Conservation (phyloP, 2,797 vertebrate genomes). For the Tarsius wallacei region DNA sequence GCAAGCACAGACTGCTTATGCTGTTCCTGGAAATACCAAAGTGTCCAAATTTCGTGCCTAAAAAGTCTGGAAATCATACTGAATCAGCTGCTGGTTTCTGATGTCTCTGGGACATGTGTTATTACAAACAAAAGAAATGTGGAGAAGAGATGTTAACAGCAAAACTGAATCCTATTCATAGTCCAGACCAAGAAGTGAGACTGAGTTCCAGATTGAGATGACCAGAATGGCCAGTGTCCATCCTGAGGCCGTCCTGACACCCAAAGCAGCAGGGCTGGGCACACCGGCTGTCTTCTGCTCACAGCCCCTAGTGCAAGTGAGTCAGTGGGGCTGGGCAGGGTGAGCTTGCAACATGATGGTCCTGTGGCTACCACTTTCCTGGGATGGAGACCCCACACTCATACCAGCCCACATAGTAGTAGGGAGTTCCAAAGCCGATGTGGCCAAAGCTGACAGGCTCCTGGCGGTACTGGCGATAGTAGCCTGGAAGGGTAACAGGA, state of each 20-base stretch:
- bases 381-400: conserved; percentile 99
- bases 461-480: conserved; percentile 96
- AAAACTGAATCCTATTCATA: conserved; percentile 59
- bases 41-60: conserved; percentile 80
- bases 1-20: conserved; percentile 88
- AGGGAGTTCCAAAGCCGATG: conserved; percentile 95
- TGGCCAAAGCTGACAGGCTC: conserved; percentile 96
- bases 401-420: conserved; percentile 98
- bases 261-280: conserved; percentile 81
- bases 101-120: conserved; percentile 3
- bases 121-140: neutral
- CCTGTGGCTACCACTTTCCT: conserved; percentile 96
- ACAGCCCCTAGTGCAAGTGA: conserved; percentile 80
- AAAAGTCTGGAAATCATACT: conserved; percentile 79
- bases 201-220: conserved; percentile 84
- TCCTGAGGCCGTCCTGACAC: conserved; percentile 63
- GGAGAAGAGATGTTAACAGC: conserved; percentile 75
- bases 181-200: conserved; percentile 83
- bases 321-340: conserved; percentile 43
- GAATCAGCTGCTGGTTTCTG: conserved; percentile 36
- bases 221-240: conserved; percentile 77
- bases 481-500: conserved; percentile 91
- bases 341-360: conserved; percentile 13
- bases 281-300: conserved; percentile 88
- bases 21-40: conserved; percentile 83